phyloP scores from a whole-genome alignment of 1,140 invertebrate species.

The Drosophila takahashii region DNA sequence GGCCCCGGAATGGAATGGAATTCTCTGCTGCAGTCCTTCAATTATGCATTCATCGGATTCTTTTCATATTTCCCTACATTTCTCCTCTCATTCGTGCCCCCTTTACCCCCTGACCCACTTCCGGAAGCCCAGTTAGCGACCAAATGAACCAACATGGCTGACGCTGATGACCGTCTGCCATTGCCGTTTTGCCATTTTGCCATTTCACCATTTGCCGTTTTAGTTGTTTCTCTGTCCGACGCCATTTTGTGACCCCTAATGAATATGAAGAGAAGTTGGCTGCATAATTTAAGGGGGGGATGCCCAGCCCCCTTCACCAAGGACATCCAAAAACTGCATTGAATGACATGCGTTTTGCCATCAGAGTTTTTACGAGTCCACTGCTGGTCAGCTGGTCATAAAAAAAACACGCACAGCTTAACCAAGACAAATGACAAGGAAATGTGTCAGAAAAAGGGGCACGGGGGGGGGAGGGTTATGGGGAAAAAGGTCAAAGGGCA shows the following conservation, averaged over 20 bases:
- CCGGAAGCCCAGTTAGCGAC: slow-evolving; percentile 14
- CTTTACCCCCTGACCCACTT: slow-evolving; percentile 23
- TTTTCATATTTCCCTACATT: slow-evolving; percentile 15
- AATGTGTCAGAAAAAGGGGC: slow-evolving; percentile 59
- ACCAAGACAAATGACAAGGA: slow-evolving; percentile 72
- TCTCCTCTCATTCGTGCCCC: slow-evolving; percentile 4
- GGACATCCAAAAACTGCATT: slow-evolving; percentile 60
- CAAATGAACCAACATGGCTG: slow-evolving; percentile 51
- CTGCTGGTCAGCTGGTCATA: slow-evolving; percentile 6
- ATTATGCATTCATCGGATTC: slow-evolving; percentile 47
- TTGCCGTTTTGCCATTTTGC: slow-evolving; percentile 27
- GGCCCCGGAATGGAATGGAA: not conserved
- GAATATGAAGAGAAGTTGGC: slow-evolving; percentile 77
- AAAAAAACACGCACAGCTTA: slow-evolving; percentile 40
- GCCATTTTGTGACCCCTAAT: slow-evolving; percentile 53
- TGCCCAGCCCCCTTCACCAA: not conserved
- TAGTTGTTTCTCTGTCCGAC: slow-evolving; percentile 22
- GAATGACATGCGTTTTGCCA: slow-evolving; percentile 72
- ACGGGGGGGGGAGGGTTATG: not conserved
- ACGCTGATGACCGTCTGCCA: slow-evolving; percentile 52
- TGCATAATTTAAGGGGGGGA: slow-evolving; percentile 63
- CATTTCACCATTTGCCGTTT: slow-evolving; percentile 25
- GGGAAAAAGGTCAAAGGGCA: slow-evolving; percentile 23
- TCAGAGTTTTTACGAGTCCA: slow-evolving; percentile 12
- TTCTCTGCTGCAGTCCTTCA: slow-evolving; percentile 6